These are phyloP conservation scores for Microcebus murinus DNA, from an alignment of 2,113 vertebrate genomes.

Conservation along the genomic window DNA sequence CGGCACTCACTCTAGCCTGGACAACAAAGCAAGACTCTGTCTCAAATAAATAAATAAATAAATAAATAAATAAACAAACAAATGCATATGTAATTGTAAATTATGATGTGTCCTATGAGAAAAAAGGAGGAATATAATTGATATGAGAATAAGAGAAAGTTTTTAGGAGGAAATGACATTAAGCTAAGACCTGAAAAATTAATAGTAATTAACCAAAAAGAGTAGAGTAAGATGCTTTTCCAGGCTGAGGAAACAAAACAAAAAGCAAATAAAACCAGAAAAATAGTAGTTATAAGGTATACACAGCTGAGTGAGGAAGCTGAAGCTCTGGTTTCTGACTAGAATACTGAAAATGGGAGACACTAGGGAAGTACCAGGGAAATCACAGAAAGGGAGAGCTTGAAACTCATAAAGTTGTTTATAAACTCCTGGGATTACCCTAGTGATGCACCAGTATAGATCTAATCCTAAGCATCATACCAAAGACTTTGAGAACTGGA, in stretches of 20 bases:
- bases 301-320: background rate
- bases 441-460: background rate
- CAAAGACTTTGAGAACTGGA: background rate
- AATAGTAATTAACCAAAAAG: background rate
- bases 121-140: background rate
- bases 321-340: background rate
- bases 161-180: conserved; percentile 36
- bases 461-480: background rate
- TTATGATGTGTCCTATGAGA: background rate
- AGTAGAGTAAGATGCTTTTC: background rate
- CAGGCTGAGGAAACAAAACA: conserved; percentile 12
- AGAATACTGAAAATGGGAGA: background rate
- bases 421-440: background rate
- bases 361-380: background rate
- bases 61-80: conserved; percentile 2
- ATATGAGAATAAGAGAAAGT: background rate
- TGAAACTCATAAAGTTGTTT: background rate
- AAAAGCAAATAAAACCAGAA: background rate
- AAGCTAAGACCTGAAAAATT: background rate
- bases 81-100: background rate
- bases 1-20: too few species aligned
- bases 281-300: background rate
- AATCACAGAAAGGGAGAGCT: background rate
- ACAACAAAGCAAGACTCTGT: too few species aligned
- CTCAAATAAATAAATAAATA: too few species aligned